These are phyloP conservation scores for Loriculus beryllinus DNA, from an alignment of 2,797 vertebrate species.

Conservation along the genomic window DNA sequence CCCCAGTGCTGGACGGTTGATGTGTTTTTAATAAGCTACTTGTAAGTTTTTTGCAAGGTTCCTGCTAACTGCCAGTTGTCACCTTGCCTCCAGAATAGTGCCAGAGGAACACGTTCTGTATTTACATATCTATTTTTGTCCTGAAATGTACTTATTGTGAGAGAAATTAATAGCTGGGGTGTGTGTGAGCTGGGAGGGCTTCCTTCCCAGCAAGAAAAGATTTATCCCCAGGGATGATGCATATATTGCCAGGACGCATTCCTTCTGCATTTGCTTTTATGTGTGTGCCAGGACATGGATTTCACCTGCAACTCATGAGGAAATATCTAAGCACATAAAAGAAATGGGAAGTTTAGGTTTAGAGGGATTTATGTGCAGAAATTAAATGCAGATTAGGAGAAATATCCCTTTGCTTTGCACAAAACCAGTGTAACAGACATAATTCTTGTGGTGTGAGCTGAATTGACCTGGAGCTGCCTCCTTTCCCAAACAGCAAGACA, in stretches of 20 bases:
- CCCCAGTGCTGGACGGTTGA: neutral
- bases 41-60: neutral
- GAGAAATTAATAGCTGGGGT: neutral
- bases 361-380: constrained; percentile 26
- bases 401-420: neutral
- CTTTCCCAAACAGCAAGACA: neutral
- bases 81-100: neutral
- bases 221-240: neutral
- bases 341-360: neutral
- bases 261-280: neutral
- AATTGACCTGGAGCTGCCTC: neutral
- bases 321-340: neutral
- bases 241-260: neutral
- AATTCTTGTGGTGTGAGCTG: neutral
- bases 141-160: neutral
- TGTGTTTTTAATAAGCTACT: neutral
- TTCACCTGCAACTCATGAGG: neutral
- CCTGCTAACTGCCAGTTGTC: neutral
- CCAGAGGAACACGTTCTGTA: neutral
- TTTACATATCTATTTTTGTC: neutral
- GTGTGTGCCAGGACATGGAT: neutral
- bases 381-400: neutral
- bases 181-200: neutral
- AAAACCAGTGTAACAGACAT: neutral
- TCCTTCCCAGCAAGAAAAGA: neutral